A percentile compares a stretch with the other conserved stretches of the same genome.
phyloP scores from a whole-genome alignment of 64 coral and sea anemone genomes.

The Stichodactyla mertensii region DNA sequence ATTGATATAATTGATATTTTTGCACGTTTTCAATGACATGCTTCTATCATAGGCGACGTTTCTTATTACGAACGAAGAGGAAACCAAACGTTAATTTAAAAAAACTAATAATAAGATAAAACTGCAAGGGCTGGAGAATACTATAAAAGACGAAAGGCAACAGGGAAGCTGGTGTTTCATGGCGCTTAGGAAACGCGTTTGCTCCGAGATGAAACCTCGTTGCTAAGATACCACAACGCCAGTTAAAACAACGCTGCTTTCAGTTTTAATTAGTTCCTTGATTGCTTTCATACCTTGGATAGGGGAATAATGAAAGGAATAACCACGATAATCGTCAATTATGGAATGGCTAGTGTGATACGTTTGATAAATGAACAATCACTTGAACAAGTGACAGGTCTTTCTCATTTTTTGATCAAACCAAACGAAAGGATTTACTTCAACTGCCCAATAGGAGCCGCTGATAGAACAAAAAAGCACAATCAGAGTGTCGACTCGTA shows the following conservation, averaged over 20 bases:
- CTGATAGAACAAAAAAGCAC: neutral
- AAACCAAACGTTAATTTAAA: neutral
- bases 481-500: neutral
- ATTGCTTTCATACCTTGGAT: conserved; percentile 4
- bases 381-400: neutral
- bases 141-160: neutral
- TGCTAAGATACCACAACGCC: neutral
- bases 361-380: conserved; percentile 23
- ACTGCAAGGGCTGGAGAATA: neutral
- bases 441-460: neutral
- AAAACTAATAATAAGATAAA: neutral
- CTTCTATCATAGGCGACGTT: neutral
- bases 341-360: conserved; percentile 21
- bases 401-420: neutral
- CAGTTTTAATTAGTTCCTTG: conserved; percentile 14
- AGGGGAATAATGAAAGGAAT: neutral
- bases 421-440: neutral
- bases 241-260: conserved; percentile 11
- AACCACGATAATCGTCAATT: conserved; percentile 13
- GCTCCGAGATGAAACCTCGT: neutral
- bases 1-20: conserved; percentile 5
- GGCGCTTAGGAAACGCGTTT: neutral
- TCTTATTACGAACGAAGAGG: neutral
- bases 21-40: neutral
- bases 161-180: neutral